phyloP scores from a whole-genome alignment of 2,888 invertebrate species.

The Cryptocephalus primarius region DNA sequence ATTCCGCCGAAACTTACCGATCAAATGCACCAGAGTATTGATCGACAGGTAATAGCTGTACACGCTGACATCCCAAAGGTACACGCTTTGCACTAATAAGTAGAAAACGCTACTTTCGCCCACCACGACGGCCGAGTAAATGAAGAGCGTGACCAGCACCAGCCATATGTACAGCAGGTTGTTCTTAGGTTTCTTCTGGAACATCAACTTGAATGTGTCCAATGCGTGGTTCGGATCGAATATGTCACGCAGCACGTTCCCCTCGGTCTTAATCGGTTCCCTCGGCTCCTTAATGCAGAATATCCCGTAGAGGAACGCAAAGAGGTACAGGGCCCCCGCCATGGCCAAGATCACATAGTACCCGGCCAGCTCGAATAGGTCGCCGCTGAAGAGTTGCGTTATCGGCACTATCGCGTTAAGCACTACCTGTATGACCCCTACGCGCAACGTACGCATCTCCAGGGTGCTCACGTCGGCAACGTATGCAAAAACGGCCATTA shows the following conservation, averaged over 20 bases:
- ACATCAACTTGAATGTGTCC: constrained; percentile 28
- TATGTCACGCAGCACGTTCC: constrained; percentile 24
- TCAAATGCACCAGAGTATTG: constrained; percentile 44
- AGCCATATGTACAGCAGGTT: constrained; percentile 22
- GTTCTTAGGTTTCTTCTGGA: constrained; percentile 23
- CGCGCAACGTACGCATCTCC: constrained; percentile 48
- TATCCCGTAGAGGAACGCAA: constrained; percentile 28
- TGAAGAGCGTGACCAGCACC: constrained; percentile 23
- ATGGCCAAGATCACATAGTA: constrained; percentile 27
- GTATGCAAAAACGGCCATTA: constrained; percentile 34
- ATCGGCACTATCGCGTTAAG: constrained; percentile 24
- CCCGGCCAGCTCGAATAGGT: constrained; percentile 24
- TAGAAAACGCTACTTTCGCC: constrained; percentile 49
- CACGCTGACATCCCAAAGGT: constrained; percentile 48
- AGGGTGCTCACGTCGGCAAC: constrained; percentile 39
- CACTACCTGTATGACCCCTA: constrained; percentile 43
- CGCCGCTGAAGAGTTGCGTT: constrained; percentile 26
- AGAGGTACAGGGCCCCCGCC: constrained; percentile 21
- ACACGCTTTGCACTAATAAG: constrained; percentile 47
- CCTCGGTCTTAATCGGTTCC: constrained; percentile 8
- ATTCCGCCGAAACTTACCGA: too few species aligned
- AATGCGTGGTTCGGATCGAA: constrained; percentile 29
- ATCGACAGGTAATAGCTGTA: constrained; percentile 47
- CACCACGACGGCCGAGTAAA: constrained; percentile 24
- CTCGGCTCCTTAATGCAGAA: constrained; percentile 29